phyloP scores from a whole-genome alignment of 2,888 invertebrate genomes.

The Lasioglossum vierecki region DNA sequence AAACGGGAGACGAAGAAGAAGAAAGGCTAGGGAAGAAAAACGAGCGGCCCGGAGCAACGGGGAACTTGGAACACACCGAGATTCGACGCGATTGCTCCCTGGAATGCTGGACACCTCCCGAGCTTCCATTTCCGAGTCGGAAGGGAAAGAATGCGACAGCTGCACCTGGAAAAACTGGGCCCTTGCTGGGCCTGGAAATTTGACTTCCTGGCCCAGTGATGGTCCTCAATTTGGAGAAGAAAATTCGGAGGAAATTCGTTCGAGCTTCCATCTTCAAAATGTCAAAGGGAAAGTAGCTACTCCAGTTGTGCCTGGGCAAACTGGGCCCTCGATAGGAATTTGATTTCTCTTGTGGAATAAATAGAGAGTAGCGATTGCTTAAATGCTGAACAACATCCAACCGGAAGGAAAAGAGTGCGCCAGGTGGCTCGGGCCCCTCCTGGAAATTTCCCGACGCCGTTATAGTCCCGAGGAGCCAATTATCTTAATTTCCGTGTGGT shows the following conservation, averaged over 20 bases:
- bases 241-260: too few species aligned
- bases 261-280: too few species aligned
- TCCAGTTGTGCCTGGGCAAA: too few species aligned
- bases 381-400: not conserved
- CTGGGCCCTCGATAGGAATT: too few species aligned
- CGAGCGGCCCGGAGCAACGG: not conserved
- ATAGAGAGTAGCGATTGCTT: too few species aligned
- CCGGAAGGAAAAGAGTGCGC: slow-evolving; percentile 22
- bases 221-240: not conserved
- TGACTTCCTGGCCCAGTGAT: not conserved
- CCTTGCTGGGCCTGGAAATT: not conserved
- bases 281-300: too few species aligned
- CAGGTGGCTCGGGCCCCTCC: not conserved
- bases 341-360: too few species aligned
- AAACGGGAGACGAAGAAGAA: slow-evolving; percentile 30
- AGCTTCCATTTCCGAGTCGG: not conserved
- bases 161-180: not conserved
- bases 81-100: not conserved
- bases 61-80: not conserved
- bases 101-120: not conserved
- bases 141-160: slow-evolving; percentile 20
- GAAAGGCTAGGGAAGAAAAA: not conserved
- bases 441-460: slow-evolving; percentile 26
- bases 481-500: slow-evolving; percentile 60
- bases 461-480: slow-evolving; percentile 53